phyloP scores from a whole-genome alignment of 2,797 vertebrate genomes.

The Sebastes melanostomus region DNA sequence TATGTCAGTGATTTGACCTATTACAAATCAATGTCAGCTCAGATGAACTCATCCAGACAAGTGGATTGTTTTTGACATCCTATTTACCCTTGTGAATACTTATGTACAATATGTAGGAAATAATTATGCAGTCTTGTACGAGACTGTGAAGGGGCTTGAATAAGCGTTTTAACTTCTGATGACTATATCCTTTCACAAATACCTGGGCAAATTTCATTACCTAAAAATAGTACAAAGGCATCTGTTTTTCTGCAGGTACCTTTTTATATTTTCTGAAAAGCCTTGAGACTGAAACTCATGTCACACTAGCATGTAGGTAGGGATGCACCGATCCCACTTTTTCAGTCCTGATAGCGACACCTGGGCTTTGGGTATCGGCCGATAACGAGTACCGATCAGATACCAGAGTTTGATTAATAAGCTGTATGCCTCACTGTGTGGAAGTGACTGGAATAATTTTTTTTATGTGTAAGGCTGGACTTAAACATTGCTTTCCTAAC shows the following conservation, averaged over 20 bases:
- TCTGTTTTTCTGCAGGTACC: neutral
- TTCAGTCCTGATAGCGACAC: no score
- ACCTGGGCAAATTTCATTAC: neutral
- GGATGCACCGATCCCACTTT: no score
- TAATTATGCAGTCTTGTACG: accelerated
- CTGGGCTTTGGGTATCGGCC: no score
- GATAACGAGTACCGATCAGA: no score
- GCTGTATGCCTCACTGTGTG: no score
- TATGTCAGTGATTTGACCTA: neutral
- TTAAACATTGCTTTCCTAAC: no score
- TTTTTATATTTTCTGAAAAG: neutral
- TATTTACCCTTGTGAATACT: neutral
- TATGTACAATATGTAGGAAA: neutral
- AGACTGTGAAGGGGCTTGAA: neutral
- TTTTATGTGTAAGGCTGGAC: no score
- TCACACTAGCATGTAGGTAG: neutral
- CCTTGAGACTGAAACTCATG: neutral
- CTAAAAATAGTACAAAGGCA: neutral
- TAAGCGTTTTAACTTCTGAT: neutral
- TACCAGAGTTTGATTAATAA: no score
- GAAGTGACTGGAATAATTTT: no score
- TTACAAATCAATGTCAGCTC: neutral
- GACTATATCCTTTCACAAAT: neutral
- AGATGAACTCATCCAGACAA: neutral
- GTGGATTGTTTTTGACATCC: neutral